Evolutionary conservation across 2,113 vertebrate species (phyloP).

Genomic region (Eidolon helvum): DNA sequence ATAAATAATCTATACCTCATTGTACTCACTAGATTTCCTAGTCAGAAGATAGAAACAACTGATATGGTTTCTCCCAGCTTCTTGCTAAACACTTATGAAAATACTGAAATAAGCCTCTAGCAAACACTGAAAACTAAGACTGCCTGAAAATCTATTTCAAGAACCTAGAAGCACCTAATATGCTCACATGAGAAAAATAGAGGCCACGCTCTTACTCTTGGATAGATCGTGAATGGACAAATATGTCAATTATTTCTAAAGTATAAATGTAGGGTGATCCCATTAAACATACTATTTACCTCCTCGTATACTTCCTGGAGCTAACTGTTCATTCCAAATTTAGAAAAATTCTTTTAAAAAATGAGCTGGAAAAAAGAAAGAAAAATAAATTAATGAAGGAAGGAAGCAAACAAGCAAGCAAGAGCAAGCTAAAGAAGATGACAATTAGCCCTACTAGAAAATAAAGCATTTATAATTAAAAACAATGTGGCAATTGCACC

Average conservation of each 20-base stretch:
- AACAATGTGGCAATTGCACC: not conserved
- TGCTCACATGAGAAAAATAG: not conserved
- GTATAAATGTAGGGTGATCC: not conserved
- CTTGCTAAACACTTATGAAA: not conserved
- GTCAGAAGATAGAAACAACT: not conserved
- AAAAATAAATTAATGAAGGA: too few relatives aligned
- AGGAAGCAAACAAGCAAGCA: too few relatives aligned
- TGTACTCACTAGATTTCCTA: not conserved
- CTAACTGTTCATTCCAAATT: not conserved
- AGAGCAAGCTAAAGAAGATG: not conserved
- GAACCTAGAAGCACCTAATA: not conserved
- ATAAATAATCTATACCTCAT: not conserved
- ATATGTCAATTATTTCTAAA: not conserved
- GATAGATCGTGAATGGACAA: not conserved
- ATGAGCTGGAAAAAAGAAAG: not conserved
- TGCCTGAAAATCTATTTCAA: not conserved
- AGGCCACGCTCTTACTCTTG: not conserved
- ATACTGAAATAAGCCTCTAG: not conserved
- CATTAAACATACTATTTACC: not conserved
- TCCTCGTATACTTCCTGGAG: not conserved
- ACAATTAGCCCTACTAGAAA: not conserved
- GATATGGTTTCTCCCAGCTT: not conserved
- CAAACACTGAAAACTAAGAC: not conserved
- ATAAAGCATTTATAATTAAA: not conserved
- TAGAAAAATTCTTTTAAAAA: not conserved